Evolutionary conservation across 2,797 vertebrate genomes (phyloP), one percentile per base, ranked within the genome.

Genomic region (Sebastes elongatus): DNA sequence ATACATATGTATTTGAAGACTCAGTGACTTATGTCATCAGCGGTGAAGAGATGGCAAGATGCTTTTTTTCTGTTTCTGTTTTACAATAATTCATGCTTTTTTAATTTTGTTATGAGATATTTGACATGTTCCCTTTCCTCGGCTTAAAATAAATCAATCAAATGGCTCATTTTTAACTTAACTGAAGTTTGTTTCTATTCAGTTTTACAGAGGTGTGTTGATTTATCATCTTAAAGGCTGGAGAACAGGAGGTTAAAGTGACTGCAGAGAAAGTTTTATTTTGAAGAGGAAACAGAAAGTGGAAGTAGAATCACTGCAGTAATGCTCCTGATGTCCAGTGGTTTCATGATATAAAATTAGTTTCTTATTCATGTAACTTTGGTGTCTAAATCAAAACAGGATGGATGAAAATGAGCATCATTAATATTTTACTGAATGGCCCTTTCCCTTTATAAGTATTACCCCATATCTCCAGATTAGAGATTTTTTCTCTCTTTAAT

Each of bases 241-340:
- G 53, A 11, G 4, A n/a, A 7, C 38, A 27, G 3, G 38, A 69
- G 22, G 27, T 27, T 27, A 14, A 20, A 18, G 28, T n/a, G 64
- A 65, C 23, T 30, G 49, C 64, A 74, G 23, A 9, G 38, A 27
- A 25, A 5, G 16, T 59, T 88, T 76, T 83, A 81, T 78, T 81
- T 56, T 79, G 71, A 78, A 75, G 61, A 69, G 70, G n/a, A 25
- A 10, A 11, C 3, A 46, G 22, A 49, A 33, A 64, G 55, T 38
- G 80, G 61, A 82, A 78, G 71, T 59, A 18, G 9, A 61, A 3
- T 56, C 59, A 33, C 20, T 55, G 53, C 59, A 7, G 23, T 13
- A 2, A 35, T 20, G 14, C 14, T 16, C 59, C 33, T 5, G 0
- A 33, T 49, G 27, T 52, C 18, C 25, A 3, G 1, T 25, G 14